Percentiles rank a stretch among this genome's conserved stretches.
These are phyloP conservation scores for Coregonus sp. DNA, from an alignment of 2,797 vertebrate genomes.

Conservation along the genomic window DNA sequence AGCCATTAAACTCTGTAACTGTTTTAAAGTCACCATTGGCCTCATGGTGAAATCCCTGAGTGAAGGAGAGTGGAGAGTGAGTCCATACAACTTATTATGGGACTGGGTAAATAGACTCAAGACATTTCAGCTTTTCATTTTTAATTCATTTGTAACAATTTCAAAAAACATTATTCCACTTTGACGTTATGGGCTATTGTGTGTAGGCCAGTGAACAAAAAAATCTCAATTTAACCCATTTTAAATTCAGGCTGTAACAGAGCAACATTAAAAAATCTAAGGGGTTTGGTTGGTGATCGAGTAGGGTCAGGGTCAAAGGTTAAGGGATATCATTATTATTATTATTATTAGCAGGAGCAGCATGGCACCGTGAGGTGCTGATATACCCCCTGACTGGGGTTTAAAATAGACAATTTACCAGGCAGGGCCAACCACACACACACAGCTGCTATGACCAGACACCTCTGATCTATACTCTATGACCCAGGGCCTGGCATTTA, in stretches of 20 bases:
- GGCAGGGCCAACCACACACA: neutral
- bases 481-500: neutral
- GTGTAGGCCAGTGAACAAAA: neutral
- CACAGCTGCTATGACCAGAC: conserved; percentile 10
- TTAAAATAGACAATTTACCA: conserved; percentile 16
- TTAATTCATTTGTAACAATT: too few species aligned
- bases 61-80: too few species aligned
- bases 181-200: too few species aligned
- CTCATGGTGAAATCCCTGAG: too few species aligned
- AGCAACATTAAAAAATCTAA: neutral
- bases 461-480: neutral
- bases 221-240: neutral
- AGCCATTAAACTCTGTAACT: too few species aligned
- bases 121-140: too few species aligned
- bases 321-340: conserved; percentile 9
- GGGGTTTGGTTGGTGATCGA: conserved; percentile 25
- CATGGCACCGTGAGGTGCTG: conserved; percentile 14
- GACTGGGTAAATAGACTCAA: too few species aligned
- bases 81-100: too few species aligned
- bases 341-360: conserved; percentile 20
- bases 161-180: too few species aligned
- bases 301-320: conserved; percentile 32
- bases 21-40: too few species aligned
- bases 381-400: conserved; percentile 7
- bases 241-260: neutral